Conservation (phyloP, 92 coral and sea anemone genomes). For the Siderastrea radians region DNA sequence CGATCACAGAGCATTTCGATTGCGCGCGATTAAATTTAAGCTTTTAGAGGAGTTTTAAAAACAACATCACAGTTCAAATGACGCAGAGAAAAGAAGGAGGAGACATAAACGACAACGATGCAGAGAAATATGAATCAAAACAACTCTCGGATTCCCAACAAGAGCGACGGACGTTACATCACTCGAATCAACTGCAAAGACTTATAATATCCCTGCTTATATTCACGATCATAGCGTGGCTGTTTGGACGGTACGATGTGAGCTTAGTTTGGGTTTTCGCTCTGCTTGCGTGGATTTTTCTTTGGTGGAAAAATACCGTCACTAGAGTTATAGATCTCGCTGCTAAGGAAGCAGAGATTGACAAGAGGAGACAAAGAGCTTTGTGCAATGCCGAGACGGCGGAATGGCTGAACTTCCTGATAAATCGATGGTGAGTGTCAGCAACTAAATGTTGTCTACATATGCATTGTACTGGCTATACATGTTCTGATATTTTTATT, state of each 20-base stretch:
- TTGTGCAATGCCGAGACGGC: slow-evolving; percentile 82
- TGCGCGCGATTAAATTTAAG: background rate
- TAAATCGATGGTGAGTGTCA: slow-evolving; percentile 85
- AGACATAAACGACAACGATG: background rate
- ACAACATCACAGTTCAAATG: slow-evolving; percentile 12
- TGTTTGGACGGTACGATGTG: slow-evolving; percentile 68
- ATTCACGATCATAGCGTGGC: slow-evolving; percentile 76
- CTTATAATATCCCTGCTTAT: slow-evolving; percentile 22
- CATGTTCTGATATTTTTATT: background rate
- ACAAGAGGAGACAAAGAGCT: slow-evolving; percentile 73
- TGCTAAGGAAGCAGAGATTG: slow-evolving; percentile 75
- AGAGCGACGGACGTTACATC: background rate
- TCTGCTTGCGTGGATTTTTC: slow-evolving; percentile 56
- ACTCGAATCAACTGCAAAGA: slow-evolving; percentile 30
- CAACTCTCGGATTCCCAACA: slow-evolving; percentile 5
- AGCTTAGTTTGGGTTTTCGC: slow-evolving; percentile 67
- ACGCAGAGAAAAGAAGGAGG: background rate
- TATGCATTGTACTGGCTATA: background rate
- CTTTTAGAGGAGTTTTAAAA: background rate
- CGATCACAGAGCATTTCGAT: background rate
- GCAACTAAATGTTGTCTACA: background rate
- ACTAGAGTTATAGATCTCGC: slow-evolving; percentile 72
- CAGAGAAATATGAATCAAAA: slow-evolving; percentile 9
- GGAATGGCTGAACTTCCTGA: slow-evolving; percentile 88
- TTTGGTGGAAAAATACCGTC: slow-evolving; percentile 86